A percentile compares a stretch with the other conserved stretches of the same genome.
These are phyloP conservation scores for Bombus impatiens DNA, from an alignment of 1,140 invertebrate genomes.

Conservation along the genomic window DNA sequence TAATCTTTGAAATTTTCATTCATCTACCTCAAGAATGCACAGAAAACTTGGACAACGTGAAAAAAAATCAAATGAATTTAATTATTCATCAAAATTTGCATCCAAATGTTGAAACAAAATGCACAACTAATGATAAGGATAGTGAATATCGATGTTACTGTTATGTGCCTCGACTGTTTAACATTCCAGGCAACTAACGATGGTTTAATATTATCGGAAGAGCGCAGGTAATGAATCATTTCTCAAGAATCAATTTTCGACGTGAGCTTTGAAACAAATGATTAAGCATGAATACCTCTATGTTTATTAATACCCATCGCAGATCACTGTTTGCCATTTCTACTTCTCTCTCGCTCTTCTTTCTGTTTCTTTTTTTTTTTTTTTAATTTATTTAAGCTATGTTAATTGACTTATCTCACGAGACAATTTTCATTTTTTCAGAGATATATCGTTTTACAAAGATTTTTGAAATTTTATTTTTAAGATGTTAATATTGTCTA, in stretches of 20 bases:
- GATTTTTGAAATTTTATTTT: conserved; percentile 6
- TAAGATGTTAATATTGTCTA: neutral
- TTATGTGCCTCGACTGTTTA: neutral
- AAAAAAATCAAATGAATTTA: neutral
- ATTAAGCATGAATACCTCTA: neutral
- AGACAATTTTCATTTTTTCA: no score
- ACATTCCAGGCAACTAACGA: neutral
- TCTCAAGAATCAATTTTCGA: neutral
- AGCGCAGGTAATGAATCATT: conserved; percentile 9
- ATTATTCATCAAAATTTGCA: neutral
- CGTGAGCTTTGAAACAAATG: no score
- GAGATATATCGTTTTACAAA: neutral
- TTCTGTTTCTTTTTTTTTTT: neutral
- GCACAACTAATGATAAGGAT: neutral
- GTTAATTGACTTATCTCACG: neutral
- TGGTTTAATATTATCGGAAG: neutral
- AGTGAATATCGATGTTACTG: no score
- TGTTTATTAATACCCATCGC: no score
- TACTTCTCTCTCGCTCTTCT: neutral
- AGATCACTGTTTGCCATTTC: no score
- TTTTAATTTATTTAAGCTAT: neutral
- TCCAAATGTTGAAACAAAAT: neutral
- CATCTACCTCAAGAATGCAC: neutral
- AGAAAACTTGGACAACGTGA: neutral
- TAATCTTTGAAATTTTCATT: no score